Evolutionary conservation across 2,797 vertebrate species (phyloP), one percentile per base, ranked within the genome.

Genomic region (Zenarchopterus dispar): DNA sequence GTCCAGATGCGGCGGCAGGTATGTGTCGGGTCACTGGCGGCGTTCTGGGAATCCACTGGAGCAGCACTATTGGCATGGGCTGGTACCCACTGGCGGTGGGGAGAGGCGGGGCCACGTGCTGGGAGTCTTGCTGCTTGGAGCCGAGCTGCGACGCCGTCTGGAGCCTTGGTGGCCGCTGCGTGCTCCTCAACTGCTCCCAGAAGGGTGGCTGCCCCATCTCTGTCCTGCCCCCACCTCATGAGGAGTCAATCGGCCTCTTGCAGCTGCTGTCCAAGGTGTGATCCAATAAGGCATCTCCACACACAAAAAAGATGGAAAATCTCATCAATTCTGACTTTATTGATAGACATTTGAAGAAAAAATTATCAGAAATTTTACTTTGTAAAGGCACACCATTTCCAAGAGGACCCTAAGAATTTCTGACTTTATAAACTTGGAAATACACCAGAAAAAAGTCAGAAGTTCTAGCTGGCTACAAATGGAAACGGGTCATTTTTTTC

Each of bases 141-240:
- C 93, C 94, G 3, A 77, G 83, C 51, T 99, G 98, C 73, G 86
- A 88, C 21, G 95, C 93, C 5, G 94, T 96, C 72, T 99, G 98
- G 98, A 95, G 96, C 89, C 78, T 95, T 23, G 94, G 93, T 10
- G 94, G 93, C 1, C 90, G 84, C 67, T 99, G 98, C 48, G 92
- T 97, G 64, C 94, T 96, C 28, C 94, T 97, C 62, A 83, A 91
- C 79, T 99, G 98, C 88, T 80, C 77, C 1, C 26, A 39, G 24
- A 78, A 69, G 4, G 73, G 72, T 0, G 83, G 57, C 8, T 99
- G 97, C 77, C 53, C 70, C 69, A 91, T 91, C 85, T 80, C 88
- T 28, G 84, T 67, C 1, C 80, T 94, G 42, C 92, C 93, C 0
- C 88, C 84, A 47, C 88, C 92, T 1, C 62, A 93, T 49, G 46